A percentile compares a stretch with the other conserved stretches of the same genome.
Evolutionary conservation across 2,888 invertebrate genomes (phyloP).

Genomic region (Fragum sueziense): DNA sequence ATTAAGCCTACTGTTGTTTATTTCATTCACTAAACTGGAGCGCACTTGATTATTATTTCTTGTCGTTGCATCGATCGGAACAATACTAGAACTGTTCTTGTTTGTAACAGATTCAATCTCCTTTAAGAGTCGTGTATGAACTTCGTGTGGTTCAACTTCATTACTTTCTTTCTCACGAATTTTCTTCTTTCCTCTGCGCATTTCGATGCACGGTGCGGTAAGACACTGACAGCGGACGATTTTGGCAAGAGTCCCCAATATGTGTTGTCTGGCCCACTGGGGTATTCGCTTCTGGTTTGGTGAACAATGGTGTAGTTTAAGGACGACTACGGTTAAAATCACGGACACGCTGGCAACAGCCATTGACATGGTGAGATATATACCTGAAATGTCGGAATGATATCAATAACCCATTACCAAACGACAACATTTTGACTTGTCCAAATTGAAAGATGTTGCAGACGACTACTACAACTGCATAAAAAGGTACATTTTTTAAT

Average conservation of each 20-base stretch:
- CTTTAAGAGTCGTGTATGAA: constrained; percentile 43
- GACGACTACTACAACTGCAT: no score
- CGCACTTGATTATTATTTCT: constrained; percentile 12
- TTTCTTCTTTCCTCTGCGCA: background rate
- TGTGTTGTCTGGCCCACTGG: constrained; percentile 81
- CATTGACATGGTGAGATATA: constrained; percentile 85
- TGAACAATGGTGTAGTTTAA: constrained; percentile 85
- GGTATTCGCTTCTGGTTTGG: constrained; percentile 83
- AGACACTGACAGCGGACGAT: constrained; percentile 66
- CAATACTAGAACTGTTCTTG: constrained; percentile 25
- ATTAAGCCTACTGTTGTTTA: constrained; percentile 53
- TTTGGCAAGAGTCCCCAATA: constrained; percentile 69
- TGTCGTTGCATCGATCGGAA: constrained; percentile 14
- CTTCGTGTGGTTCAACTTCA: constrained; percentile 37
- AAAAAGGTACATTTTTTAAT: no score
- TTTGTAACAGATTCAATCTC: constrained; percentile 36
- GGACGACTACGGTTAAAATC: constrained; percentile 84
- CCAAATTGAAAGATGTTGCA: no score
- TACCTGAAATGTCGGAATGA: constrained; percentile 82
- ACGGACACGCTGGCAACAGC: constrained; percentile 85
- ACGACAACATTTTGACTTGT: no score
- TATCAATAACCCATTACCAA: no score
- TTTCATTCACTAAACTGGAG: constrained; percentile 35
- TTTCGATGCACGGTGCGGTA: constrained; percentile 26
- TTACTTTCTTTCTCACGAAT: background rate